Conservation (phyloP, 2,888 invertebrate genomes). For the Geotrupes spiniger region DNA sequence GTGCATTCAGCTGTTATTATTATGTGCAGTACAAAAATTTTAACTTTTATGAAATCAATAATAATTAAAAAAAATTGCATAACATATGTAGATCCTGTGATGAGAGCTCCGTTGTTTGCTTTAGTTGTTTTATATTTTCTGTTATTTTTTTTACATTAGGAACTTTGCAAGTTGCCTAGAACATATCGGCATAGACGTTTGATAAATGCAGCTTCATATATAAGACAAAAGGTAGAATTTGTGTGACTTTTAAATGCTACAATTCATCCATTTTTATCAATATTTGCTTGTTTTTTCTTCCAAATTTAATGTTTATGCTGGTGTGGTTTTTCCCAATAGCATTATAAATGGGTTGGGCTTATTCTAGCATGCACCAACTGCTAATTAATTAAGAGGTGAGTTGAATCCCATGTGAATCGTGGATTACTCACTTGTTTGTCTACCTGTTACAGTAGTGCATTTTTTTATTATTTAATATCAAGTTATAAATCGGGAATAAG, state of each 20-base stretch:
- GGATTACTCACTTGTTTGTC: no score
- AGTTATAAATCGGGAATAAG: no score
- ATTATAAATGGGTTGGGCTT: neutral
- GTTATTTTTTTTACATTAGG: slow-evolving; percentile 55
- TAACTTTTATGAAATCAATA: no score
- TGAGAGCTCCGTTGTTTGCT: no score
- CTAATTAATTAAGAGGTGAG: neutral
- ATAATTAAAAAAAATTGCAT: neutral
- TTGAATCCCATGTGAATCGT: no score
- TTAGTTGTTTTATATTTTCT: slow-evolving; percentile 24
- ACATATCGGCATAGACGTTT: slow-evolving; percentile 60
- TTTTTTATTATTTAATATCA: neutral
- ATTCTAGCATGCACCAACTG: neutral
- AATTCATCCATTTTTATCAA: no score
- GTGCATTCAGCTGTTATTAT: no score
- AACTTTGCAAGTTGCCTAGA: slow-evolving; percentile 61
- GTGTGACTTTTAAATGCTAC: no score
- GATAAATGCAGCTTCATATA: slow-evolving; percentile 63
- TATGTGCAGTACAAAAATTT: no score
- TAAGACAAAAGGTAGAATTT: slow-evolving; percentile 60
- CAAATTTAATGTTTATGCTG: neutral
- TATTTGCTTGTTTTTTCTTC: neutral
- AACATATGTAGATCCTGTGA: slow-evolving; percentile 2
- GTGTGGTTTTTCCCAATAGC: neutral
- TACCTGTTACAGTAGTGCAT: no score